Base-by-base conservation (phyloP, 2,888 invertebrate genomes). In the Mesochorus sp. region DNA sequence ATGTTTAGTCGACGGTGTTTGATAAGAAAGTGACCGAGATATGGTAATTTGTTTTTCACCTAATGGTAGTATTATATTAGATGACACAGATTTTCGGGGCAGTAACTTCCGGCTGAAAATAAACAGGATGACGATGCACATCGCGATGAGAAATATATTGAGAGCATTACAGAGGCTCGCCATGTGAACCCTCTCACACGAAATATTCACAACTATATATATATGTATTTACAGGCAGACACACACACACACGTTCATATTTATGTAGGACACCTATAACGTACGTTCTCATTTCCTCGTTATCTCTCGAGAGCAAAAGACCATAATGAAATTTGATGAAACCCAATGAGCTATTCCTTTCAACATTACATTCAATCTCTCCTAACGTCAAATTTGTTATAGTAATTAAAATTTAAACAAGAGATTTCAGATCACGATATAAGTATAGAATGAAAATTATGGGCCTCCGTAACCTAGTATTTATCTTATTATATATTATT, bases 41-140 rank as follows among this genome's bases (percentile, higher is more conserved):
- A n/a, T n/a, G n/a, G 14, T 61, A 21, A 28, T 59, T 49, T 59
- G 59, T 70, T 70, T 70, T 70, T 17, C 37, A 47, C 31, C 34
- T 37, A 59, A 70, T 59, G 47, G 59, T 44, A 49, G 14, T 59
- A 24, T 49, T 14, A 14, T 26, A 37, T 55, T 14, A 31, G 34
- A 49, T 26, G 47, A 26, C 57, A 49, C 70, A 59, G 70, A 21
- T 70, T 70, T 70, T 37, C 57, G 57, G 59, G 57, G 24, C 59
- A 49, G 26, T 59, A 37, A 49, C 55, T 70, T 70, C 70, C 70
- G 70, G 70, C 57, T 70, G n/a, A 59, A 49, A 70, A 70, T 59
- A 37, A 26, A 70, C 17, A 34, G 68, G 44, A 57, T 57, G 70
- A 59, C 70, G 68, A 57, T 59, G 59, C 59, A 59, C 68, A 17